Evolutionary conservation across 2,888 invertebrate species (phyloP).

Genomic region (Oscheius myriophilus): DNA sequence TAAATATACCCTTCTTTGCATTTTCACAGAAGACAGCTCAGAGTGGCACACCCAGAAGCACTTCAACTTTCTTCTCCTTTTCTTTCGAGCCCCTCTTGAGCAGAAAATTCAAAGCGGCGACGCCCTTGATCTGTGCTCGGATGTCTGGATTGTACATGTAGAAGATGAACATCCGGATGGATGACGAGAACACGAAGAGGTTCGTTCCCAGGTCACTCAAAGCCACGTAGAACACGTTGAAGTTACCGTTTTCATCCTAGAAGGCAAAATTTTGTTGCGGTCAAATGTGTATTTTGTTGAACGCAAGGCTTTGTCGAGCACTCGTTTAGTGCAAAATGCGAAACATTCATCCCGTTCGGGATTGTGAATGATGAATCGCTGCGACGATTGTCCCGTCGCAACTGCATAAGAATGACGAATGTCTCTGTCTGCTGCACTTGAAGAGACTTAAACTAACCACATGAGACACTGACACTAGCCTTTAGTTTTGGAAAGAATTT

Average conservation of each 20-base stretch:
- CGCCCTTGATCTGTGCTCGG: conserved; percentile 25
- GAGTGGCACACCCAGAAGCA: conserved; percentile 21
- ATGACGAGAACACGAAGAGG: conserved; percentile 53
- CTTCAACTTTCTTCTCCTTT: conserved; percentile 24
- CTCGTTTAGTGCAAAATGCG: neutral
- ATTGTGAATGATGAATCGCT: too few species aligned
- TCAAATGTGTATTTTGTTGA: neutral
- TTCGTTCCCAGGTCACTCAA: conserved; percentile 52
- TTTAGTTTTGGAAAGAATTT: too few species aligned
- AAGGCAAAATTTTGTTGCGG: neutral
- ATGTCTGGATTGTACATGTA: conserved; percentile 59
- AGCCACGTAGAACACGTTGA: conserved; percentile 48
- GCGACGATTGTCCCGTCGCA: conserved; percentile 1
- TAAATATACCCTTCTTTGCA: neutral
- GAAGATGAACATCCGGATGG: conserved; percentile 59
- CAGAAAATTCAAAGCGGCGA: conserved; percentile 11
- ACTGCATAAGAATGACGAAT: conserved; percentile 19
- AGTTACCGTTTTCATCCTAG: conserved; percentile 27
- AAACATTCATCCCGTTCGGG: neutral
- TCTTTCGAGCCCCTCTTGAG: neutral
- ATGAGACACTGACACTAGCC: too few species aligned
- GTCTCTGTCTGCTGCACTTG: neutral
- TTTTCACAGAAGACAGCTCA: conserved; percentile 20
- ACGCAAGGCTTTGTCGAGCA: neutral
- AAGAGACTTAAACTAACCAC: too few species aligned